Evolutionary conservation across 2,113 vertebrate genomes (phyloP), one percentile per base, ranked within the genome.

Genomic region (Canis aureus): DNA sequence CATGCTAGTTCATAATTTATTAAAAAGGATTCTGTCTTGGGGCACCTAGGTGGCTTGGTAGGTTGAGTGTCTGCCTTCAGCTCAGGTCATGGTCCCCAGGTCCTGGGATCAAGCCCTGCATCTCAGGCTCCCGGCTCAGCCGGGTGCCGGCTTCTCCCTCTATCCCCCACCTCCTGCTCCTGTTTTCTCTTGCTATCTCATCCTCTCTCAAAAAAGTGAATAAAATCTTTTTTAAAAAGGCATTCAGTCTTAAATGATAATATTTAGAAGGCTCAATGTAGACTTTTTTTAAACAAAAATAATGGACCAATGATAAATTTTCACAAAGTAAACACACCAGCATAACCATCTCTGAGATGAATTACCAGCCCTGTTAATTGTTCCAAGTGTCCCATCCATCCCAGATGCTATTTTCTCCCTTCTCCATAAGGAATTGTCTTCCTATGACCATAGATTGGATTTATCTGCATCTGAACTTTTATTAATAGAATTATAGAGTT

Each of bases 231-330:
- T n/a, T 55, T 62, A 17, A 11, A 85, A 69, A 95, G 49, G 3
- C 43, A 66, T 86, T 95, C 1, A 27, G 84, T 92, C 20, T 71
- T 29, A 66, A 13, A 73, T 60, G 35, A 64, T 90, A 11, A 43
- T 25, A 55, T 83, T 91, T 29, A 57, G 20, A 35, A 69, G 20
- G 1, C 3, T 81, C 4, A 13, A 64, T 64, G 69, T 86, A 73
- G 79, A 5, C 3, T 23, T 96, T 95, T 95, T 95, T n/a, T 95
- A 20, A 38, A n/a, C 43, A 89, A 81, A 92, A 89, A 43, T 81
- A 96, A 67, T 67, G 32, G 83, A 55, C 3, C 79, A 82, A 35
- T 8, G 10, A 4, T 51, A 89, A 74, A 57, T 78, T 86, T 90
- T 90, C 9, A 11, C 19, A 49, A 73, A 73, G 23, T 66, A 53